phyloP scores from a whole-genome alignment of 2,888 invertebrate genomes.

The Neoitamus cyanurus region DNA sequence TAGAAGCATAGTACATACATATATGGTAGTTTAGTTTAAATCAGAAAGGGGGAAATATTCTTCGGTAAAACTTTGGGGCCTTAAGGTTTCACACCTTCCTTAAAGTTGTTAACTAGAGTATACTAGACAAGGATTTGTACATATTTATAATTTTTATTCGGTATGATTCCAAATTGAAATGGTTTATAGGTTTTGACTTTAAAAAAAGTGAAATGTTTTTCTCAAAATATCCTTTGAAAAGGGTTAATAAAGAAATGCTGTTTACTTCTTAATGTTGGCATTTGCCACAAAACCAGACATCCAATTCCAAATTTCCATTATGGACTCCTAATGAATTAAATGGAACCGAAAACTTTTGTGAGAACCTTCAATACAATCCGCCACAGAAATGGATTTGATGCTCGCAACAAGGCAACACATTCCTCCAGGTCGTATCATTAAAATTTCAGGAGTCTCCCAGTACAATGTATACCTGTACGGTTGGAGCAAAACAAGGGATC shows the following conservation, averaged over 20 bases:
- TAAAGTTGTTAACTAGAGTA: too few species aligned
- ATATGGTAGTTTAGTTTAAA: too few species aligned
- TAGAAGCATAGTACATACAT: too few species aligned
- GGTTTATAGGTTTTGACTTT: too few species aligned
- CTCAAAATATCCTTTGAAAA: neutral
- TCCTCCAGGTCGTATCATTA: conserved; percentile 26
- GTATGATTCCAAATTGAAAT: too few species aligned
- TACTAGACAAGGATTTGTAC: too few species aligned
- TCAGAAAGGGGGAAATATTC: too few species aligned
- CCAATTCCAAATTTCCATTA: neutral
- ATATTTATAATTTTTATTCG: too few species aligned
- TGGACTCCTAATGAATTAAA: neutral
- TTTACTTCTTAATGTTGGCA: neutral
- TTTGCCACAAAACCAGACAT: neutral
- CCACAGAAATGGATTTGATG: neutral
- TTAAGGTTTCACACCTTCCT: too few species aligned
- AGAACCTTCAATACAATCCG: neutral
- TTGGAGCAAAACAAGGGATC: neutral
- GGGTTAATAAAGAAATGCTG: neutral
- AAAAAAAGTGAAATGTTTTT: too few species aligned
- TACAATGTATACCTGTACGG: neutral
- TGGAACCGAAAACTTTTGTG: neutral
- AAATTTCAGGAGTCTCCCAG: conserved; percentile 25
- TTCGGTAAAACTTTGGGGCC: too few species aligned
- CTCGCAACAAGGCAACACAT: neutral